These are phyloP conservation scores for Tetraneura akinire DNA, from an alignment of 1,140 invertebrate genomes.

Conservation along the genomic window DNA sequence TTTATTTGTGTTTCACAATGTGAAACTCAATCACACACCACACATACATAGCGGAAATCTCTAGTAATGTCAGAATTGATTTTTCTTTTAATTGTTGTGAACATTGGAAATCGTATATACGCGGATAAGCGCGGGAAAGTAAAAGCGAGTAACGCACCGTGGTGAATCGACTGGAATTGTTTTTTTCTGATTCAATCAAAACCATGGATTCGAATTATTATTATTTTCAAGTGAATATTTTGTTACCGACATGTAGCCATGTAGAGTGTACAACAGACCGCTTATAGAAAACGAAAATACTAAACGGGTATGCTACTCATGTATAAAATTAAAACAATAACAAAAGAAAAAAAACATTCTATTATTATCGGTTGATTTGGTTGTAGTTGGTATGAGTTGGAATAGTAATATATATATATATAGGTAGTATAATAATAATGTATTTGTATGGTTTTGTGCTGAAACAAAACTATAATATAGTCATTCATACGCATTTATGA, in stretches of 20 bases:
- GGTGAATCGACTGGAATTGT: constrained; percentile 32
- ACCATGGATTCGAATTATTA: constrained; percentile 9
- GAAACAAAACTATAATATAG: constrained; percentile 28
- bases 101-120: constrained; percentile 41
- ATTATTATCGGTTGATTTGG: background rate
- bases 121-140: constrained; percentile 13
- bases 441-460: background rate
- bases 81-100: constrained; percentile 35
- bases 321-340: background rate
- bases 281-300: background rate
- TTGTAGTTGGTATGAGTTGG: background rate
- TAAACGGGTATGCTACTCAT: background rate
- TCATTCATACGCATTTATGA: background rate
- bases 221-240: background rate
- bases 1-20: background rate
- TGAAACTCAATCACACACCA: background rate
- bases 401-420: no score
- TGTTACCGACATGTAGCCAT: background rate
- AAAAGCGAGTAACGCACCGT: constrained; percentile 49
- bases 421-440: background rate
- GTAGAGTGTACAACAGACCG: background rate
- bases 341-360: background rate
- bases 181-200: constrained; percentile 8
- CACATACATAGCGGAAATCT: background rate
- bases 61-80: background rate